Evolutionary conservation across 2,797 vertebrate genomes (phyloP).

Genomic region (Telmatherina bonti): DNA sequence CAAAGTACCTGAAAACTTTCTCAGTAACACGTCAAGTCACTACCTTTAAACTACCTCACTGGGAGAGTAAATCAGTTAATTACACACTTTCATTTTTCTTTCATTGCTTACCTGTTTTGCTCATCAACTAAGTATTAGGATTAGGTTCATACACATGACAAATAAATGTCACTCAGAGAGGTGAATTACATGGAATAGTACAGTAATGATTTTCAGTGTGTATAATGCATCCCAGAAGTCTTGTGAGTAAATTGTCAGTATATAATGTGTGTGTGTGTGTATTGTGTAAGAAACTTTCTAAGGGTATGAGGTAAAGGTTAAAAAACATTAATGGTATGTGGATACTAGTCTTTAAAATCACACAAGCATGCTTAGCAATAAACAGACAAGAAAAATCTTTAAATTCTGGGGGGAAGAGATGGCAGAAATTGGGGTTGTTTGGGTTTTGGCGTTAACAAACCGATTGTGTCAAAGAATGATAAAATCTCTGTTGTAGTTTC

Average conservation of each 20-base stretch:
- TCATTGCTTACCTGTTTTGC: slow-evolving; percentile 5
- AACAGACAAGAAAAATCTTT: slow-evolving; percentile 8
- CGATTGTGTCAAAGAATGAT: no score
- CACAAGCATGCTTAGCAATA: slow-evolving; percentile 13
- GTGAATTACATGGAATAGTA: neutral
- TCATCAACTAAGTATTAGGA: slow-evolving; percentile 1
- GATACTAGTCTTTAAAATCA: neutral
- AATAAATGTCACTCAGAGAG: neutral
- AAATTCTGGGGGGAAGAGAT: neutral
- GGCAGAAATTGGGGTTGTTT: neutral
- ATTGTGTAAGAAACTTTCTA: slow-evolving; percentile 1
- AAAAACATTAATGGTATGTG: neutral
- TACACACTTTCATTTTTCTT: slow-evolving; percentile 43
- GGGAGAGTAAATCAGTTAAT: slow-evolving; percentile 45
- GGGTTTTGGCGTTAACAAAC: no score
- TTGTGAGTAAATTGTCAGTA: neutral
- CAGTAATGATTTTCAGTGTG: neutral
- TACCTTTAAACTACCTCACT: slow-evolving; percentile 22
- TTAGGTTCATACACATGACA: slow-evolving; percentile 1
- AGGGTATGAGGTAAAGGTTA: neutral
- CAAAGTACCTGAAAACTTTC: slow-evolving; percentile 14
- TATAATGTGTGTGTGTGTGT: neutral
- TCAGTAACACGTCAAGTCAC: slow-evolving; percentile 14
- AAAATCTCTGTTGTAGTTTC: no score
- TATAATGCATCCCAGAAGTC: neutral